Base-by-base conservation (phyloP, 2,797 vertebrate genomes). In the Sandelia bainsii region DNA sequence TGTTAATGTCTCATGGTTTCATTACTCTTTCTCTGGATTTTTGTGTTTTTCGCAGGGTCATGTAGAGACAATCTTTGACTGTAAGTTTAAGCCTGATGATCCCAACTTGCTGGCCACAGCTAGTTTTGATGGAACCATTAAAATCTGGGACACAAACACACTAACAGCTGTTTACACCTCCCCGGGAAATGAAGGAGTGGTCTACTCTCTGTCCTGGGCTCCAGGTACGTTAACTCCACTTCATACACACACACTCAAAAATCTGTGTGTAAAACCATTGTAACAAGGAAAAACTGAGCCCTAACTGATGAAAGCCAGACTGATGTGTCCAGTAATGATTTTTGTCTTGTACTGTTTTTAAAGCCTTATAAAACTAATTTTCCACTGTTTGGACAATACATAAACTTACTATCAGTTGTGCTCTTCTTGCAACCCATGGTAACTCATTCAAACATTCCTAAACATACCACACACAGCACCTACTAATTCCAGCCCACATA, bases 1-100 rank as follows among this genome's bases (percentile, higher is more conserved):
- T 71, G 20, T 39, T 39, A 13, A 27, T 34, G 0, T 17, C 19
- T 14, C n/a, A 12, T 32, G n/a, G 12, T 8, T 29, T 19, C 7
- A 37, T 34, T 53, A 7, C 19, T 46, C 12, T 23, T 8, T 56
- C 5, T 68, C 2, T 32, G 27, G 34, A 23, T 48, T 53, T 40
- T 22, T 5, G 2, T 48, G 0, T 51, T 40, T 19, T 56, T 65
- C 82, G 8, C 90, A 99, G 98, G 98, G 97, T 85, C 98, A 99
- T 22, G 94, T 99, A 77, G 98, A 99, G 93, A 99, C 98, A 32
- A 99, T 99, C 86, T 99, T 99, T 82, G 98, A 99, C 93, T 99
- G 98, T 85, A 98, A 99, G 77, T 99, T 99, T 83, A 99, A 99
- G 79, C 97, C 97, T 7, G 96, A 98, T 45, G 96, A 99, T 75